Percentiles rank a stretch among this genome's conserved stretches.
Evolutionary conservation across 2,113 vertebrate species (phyloP).

Genomic region (Oreochromis tanganicae): DNA sequence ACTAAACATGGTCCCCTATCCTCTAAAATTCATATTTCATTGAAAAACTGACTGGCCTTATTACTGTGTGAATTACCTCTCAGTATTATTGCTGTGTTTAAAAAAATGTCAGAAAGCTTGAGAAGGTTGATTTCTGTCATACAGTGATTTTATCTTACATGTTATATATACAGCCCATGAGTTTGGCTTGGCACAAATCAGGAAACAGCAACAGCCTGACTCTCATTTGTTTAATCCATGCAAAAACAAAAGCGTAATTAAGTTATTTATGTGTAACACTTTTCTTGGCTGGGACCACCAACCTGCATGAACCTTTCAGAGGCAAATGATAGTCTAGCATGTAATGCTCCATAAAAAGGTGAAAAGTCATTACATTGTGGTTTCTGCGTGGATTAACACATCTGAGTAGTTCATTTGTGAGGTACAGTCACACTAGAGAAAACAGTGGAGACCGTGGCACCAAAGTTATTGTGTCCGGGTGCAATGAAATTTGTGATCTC

Average conservation of each 20-base stretch:
- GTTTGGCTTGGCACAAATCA: not conserved
- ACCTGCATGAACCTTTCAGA: not conserved
- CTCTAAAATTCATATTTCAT: not conserved
- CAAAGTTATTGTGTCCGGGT: not conserved
- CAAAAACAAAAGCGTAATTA: not conserved
- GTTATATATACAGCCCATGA: not conserved
- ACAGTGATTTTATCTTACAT: not conserved
- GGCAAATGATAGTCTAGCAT: not conserved
- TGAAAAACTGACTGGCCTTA: not conserved
- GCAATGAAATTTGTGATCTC: not conserved
- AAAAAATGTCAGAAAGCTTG: not conserved
- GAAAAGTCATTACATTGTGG: not conserved
- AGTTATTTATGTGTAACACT: not conserved
- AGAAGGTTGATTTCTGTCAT: not conserved
- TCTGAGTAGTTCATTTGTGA: not conserved
- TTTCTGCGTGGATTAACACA: not conserved
- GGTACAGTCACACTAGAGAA: not conserved
- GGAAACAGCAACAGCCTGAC: not conserved
- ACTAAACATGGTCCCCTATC: not conserved
- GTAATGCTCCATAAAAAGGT: not conserved
- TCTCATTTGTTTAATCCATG: not conserved
- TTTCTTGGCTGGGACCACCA: not conserved
- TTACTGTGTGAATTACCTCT: not conserved
- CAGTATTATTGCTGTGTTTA: not conserved
- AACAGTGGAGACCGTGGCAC: not conserved